Evolutionary conservation across 1,140 invertebrate genomes (phyloP).

Genomic region (Trachymyrmex septentrionalis): DNA sequence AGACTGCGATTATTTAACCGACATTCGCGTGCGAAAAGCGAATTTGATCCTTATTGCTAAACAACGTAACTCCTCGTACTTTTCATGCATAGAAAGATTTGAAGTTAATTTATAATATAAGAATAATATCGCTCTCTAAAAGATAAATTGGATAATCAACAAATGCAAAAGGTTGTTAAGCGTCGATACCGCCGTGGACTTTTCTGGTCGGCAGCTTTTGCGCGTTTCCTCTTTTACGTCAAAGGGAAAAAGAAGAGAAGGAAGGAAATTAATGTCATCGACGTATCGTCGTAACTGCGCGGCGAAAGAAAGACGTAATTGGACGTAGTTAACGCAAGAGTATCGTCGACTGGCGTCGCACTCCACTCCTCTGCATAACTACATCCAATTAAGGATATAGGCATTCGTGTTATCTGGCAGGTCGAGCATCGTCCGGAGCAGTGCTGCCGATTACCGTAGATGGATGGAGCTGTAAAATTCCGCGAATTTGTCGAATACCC

Average conservation of each 20-base stretch:
- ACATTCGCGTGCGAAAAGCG: background rate
- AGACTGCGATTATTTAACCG: background rate
- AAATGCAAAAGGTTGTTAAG: background rate
- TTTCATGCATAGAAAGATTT: background rate
- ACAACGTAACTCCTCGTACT: background rate
- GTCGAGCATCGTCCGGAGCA: conserved; percentile 4
- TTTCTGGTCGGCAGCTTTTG: conserved; percentile 11
- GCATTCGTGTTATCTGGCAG: conserved; percentile 62
- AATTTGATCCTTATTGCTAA: background rate
- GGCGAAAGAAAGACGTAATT: conserved; percentile 62
- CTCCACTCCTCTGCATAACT: conserved; percentile 55
- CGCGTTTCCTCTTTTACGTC: background rate
- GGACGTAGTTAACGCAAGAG: conserved; percentile 34
- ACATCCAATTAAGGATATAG: conserved; percentile 60
- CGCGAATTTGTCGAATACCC: conserved; percentile 50
- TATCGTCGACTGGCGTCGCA: conserved; percentile 14
- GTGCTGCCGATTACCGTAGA: conserved; percentile 15
- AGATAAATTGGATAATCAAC: conserved; percentile 4
- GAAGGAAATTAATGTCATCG: conserved; percentile 33
- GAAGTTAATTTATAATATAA: background rate
- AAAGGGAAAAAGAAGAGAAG: background rate
- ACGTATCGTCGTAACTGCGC: conserved; percentile 39
- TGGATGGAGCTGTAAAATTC: conserved; percentile 52
- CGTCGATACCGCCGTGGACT: conserved; percentile 17
- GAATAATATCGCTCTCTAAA: background rate